Evolutionary conservation across 2,888 invertebrate genomes (phyloP), one percentile per base, ranked within the genome.

Genomic region (Notodonta dromedarius): DNA sequence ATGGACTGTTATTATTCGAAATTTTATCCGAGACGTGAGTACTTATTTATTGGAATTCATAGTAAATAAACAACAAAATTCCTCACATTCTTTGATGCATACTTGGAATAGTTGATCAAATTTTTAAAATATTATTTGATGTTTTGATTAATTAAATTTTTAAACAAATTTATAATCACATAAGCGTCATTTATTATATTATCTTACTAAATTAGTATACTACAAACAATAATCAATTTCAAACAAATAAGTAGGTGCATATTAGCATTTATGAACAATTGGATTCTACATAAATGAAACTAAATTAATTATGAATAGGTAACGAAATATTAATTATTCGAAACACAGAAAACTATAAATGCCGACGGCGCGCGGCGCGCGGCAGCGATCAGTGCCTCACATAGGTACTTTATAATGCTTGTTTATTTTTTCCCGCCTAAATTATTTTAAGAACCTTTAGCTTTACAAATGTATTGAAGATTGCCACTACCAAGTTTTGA

Each of bases 1-100:
- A 94, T 94, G 94, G 94, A 94, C 94, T 94, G 94, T 90, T 94
- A 93, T 89, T 94, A 93, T 83, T 91, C 94, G 59, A 94, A 93
- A 84, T 93, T 93, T 92, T 94, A 93, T 79, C 91, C 93, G 71
- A 93, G 94, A 89, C 93, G 94, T 94, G 88, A 94, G 94, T 94
- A 91, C 32, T 32, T 52, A 54, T 86, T 87, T 84, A 80, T 82
- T 83, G 76, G 71, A 80, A 81, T 77, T 83, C 80, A 79, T 78
- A 79, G 79, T 86, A 87, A 86, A 89, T 85, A 91, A 91, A 91
- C 89, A 92, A 88, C 85, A 86, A 88, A 89, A 91, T 91, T 88
- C 90, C 80, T 83, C 53, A 77, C 86, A 90, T 92, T 84, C 78
- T 89, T 89, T 78, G 65, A 73, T 69, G 73, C 85, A 90, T 91